Percentiles rank a stretch among this genome's conserved stretches.
These are phyloP conservation scores for Brachionus plicatilis DNA, from an alignment of 1,140 invertebrate species.

Conservation along the genomic window DNA sequence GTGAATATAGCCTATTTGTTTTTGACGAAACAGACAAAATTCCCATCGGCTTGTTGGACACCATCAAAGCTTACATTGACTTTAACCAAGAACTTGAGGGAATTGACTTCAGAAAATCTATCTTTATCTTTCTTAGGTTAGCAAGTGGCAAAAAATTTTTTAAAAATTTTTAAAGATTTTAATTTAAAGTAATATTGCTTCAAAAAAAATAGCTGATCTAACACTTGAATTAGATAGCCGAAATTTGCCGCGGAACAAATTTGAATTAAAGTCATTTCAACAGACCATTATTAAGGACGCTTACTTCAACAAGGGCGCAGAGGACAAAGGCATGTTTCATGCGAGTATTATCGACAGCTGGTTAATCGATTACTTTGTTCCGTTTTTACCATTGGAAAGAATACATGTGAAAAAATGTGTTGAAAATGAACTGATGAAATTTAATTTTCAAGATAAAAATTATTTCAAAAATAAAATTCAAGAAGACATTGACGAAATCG, in stretches of 20 bases:
- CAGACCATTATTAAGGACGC: slow-evolving; percentile 65
- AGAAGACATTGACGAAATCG: slow-evolving; percentile 44
- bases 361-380: slow-evolving; percentile 84
- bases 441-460: not conserved
- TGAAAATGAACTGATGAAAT: slow-evolving; percentile 49
- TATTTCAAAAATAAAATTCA: not conserved
- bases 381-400: slow-evolving; percentile 84
- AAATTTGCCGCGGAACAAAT: not conserved
- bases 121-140: slow-evolving; percentile 76
- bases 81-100: slow-evolving; percentile 59
- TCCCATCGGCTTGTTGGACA: slow-evolving; percentile 73
- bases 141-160: not conserved
- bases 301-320: slow-evolving; percentile 64
- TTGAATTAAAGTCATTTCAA: slow-evolving; percentile 68
- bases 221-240: not conserved
- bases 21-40: slow-evolving; percentile 97
- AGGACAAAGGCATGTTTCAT: slow-evolving; percentile 66
- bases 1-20: slow-evolving; percentile 75
- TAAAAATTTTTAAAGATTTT: too few relatives aligned
- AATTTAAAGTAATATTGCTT: slow-evolving; percentile 2
- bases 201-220: slow-evolving; percentile 10
- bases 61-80: slow-evolving; percentile 80
- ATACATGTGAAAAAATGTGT: slow-evolving; percentile 71
- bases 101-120: slow-evolving; percentile 62
- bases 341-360: slow-evolving; percentile 72